Evolutionary conservation across 2,888 invertebrate genomes (phyloP), one percentile per base, ranked within the genome.

Genomic region (Coleophora deauratella): DNA sequence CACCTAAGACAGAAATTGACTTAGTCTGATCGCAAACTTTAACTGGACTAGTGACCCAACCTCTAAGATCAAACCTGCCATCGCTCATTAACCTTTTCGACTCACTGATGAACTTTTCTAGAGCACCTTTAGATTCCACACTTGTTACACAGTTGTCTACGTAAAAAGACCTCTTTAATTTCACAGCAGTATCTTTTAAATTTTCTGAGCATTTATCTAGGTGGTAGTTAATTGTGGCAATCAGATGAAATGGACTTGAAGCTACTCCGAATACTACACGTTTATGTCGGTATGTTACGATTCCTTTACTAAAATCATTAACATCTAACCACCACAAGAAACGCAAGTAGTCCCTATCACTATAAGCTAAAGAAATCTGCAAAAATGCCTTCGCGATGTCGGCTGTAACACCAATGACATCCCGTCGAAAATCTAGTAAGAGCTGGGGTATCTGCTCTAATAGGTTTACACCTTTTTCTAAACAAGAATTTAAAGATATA

Each of bases 371-470:
- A 4, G 38, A 33, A 9, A 33, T 33, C 12, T 39, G 38, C 9
- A 39, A 9, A 15, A 39, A 39, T 9, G 38, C 38, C 21, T 38
- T 38, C 6, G 33, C 38, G n/a, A 33, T 38, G 34, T 40, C 40
- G 11, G 34, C 40, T 10, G 30, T 33, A 1, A 34, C 40, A 10
- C 40, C 34, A 6, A 21, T 21, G 3, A 4, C 6, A 6, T 4
- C 3, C 21, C 6, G 3, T 6, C 21, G 3, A 6, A 21, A 21
- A 21, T 6, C 21, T 3, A 21, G 6, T 21, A 21, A 21, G 6
- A 21, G 21, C 3, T 21, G 3, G 21, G 21, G 21, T 3, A 21
- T 21, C 21, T 21, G 21, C 6, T 21, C 21, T 3, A 21, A 6
- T 3, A 21, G 21, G 6, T 21, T 21, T 6, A 21, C 21, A 21